A percentile compares a stretch with the other conserved stretches of the same genome.
Evolutionary conservation across 2,888 invertebrate genomes (phyloP).

Genomic region (Sinodicranocentrus sp.): DNA sequence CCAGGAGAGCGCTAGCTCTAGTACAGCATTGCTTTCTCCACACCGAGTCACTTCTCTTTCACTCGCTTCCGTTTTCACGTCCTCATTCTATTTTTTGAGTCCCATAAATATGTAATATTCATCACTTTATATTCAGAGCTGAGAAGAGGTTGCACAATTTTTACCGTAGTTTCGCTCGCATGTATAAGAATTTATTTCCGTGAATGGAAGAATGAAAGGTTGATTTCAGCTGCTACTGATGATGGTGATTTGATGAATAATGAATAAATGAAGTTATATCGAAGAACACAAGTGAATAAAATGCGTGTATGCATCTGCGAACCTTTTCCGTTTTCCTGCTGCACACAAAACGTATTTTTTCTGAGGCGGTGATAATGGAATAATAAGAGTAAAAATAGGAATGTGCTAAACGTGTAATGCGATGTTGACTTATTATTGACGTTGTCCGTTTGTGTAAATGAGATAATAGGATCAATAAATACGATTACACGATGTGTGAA

Average conservation of each 20-base stretch:
- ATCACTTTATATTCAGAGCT: no score
- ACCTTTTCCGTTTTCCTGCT: neutral
- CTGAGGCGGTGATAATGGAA: neutral
- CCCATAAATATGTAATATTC: neutral
- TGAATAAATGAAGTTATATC: conserved; percentile 24
- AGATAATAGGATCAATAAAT: conserved; percentile 60
- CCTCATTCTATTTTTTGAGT: neutral
- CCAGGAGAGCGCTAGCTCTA: conserved; percentile 33
- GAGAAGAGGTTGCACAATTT: no score
- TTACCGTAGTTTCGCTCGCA: no score
- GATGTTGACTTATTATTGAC: neutral
- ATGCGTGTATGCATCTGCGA: neutral
- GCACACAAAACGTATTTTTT: neutral
- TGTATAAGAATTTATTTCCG: no score
- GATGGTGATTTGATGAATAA: conserved; percentile 20
- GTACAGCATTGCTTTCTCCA: conserved; percentile 1
- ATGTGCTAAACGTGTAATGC: conserved; percentile 44
- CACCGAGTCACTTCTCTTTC: neutral
- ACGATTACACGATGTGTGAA: conserved; percentile 11
- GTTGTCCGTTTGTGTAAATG: conserved; percentile 20
- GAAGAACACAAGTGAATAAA: no score
- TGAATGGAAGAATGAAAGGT: neutral
- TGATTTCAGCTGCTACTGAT: conserved; percentile 27
- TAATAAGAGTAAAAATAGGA: conserved; percentile 57
- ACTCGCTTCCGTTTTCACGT: neutral